Evolutionary conservation across 2,888 invertebrate genomes (phyloP).

Genomic region (Pecten maximus): DNA sequence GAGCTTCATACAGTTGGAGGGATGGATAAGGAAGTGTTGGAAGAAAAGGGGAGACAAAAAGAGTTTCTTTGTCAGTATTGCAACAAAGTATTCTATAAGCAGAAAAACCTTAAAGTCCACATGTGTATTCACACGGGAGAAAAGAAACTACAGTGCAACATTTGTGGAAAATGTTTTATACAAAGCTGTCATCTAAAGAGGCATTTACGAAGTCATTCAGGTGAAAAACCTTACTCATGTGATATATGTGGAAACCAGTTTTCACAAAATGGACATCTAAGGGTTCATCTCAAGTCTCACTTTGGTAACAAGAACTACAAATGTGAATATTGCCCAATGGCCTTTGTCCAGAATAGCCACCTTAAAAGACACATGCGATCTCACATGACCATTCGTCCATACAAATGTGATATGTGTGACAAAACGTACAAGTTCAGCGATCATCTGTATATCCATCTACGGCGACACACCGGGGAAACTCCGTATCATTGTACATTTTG

Average conservation of each 20-base stretch:
- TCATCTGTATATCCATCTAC: slow-evolving; percentile 47
- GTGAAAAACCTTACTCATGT: slow-evolving; percentile 37
- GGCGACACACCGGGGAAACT: slow-evolving; percentile 51
- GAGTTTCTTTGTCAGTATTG: slow-evolving; percentile 14
- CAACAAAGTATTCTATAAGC: slow-evolving; percentile 35
- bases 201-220: slow-evolving; percentile 41
- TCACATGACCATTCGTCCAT: slow-evolving; percentile 55
- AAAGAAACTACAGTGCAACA: slow-evolving; percentile 37
- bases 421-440: slow-evolving; percentile 47
- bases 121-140: slow-evolving; percentile 42
- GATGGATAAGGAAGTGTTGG: neutral
- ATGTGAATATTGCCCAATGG: slow-evolving; percentile 62
- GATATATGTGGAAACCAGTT: slow-evolving; percentile 25
- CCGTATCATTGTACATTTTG: slow-evolving; percentile 55
- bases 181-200: slow-evolving; percentile 39
- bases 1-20: neutral
- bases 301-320: slow-evolving; percentile 58
- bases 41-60: slow-evolving; percentile 11
- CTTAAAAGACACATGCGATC: slow-evolving; percentile 56
- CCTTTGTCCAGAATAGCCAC: slow-evolving; percentile 57
- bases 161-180: slow-evolving; percentile 39
- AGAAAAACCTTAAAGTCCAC: slow-evolving; percentile 39
- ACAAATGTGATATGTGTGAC: slow-evolving; percentile 55
- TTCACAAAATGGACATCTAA: neutral
- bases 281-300: slow-evolving; percentile 31